Evolutionary conservation across 2,888 invertebrate species (phyloP).

Genomic region (Lochmaea crataegi): DNA sequence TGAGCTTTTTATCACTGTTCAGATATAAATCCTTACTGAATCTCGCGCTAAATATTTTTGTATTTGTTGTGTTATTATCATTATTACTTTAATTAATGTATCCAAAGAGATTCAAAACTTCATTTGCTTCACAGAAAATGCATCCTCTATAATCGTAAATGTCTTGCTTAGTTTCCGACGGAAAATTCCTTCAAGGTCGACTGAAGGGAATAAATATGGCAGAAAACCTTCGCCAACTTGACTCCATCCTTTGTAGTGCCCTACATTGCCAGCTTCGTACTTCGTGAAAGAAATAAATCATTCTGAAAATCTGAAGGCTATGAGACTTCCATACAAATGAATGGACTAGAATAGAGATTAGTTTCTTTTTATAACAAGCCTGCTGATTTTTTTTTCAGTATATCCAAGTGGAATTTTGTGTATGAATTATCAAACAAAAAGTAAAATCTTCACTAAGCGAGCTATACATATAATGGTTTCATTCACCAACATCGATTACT

Average conservation of each 20-base stretch:
- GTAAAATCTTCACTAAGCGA: background rate
- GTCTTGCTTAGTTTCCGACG: background rate
- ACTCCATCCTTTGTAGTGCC: conserved; percentile 27
- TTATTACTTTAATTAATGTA: too few species aligned
- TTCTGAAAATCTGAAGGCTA: conserved; percentile 22
- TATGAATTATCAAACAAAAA: background rate
- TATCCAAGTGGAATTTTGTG: background rate
- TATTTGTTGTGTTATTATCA: too few species aligned
- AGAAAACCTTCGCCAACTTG: conserved; percentile 26
- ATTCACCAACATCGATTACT: too few species aligned
- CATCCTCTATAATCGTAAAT: background rate
- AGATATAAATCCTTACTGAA: too few species aligned
- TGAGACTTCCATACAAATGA: conserved; percentile 21
- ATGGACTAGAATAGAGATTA: background rate
- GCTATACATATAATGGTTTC: too few species aligned
- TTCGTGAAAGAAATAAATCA: conserved; percentile 29
- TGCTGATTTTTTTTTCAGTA: background rate
- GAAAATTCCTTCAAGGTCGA: background rate
- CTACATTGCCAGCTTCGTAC: conserved; percentile 15
- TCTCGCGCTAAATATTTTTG: too few species aligned
- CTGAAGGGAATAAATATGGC: conserved; percentile 8
- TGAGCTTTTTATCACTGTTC: too few species aligned
- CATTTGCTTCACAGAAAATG: background rate
- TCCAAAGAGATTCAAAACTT: background rate
- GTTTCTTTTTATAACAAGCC: background rate